phyloP scores from a whole-genome alignment of 2,797 vertebrate genomes.

The Urocyon cinereoargenteus region DNA sequence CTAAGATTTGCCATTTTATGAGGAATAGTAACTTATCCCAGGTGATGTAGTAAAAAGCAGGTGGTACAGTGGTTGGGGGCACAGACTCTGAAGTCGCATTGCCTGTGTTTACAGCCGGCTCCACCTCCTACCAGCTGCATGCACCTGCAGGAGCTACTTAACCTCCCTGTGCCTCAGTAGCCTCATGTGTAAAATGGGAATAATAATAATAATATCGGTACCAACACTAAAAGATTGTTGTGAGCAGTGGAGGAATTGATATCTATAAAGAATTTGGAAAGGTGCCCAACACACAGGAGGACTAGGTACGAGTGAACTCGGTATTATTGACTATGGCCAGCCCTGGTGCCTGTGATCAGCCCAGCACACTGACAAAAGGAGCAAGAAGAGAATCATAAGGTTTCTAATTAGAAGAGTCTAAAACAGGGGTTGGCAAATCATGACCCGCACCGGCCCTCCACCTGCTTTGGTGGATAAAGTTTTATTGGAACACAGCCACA shows the following conservation, averaged over 20 bases:
- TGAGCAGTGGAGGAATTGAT: neutral
- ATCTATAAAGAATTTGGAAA: neutral
- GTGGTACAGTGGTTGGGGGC: neutral
- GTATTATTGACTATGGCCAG: neutral
- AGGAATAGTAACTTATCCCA: neutral
- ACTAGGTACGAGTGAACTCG: neutral
- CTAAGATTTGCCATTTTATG: neutral
- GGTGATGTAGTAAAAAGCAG: neutral
- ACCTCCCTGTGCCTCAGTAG: neutral
- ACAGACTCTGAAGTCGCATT: neutral
- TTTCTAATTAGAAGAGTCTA: neutral
- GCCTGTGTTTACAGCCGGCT: neutral
- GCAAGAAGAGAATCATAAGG: neutral
- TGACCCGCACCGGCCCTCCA: neutral
- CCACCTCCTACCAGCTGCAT: neutral
- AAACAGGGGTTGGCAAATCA: neutral
- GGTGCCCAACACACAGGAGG: neutral
- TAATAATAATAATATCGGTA: neutral
- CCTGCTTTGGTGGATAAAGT: neutral
- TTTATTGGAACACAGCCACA: neutral
- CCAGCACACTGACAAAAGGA: neutral
- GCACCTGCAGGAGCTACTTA: neutral
- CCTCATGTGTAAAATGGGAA: neutral
- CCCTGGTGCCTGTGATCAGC: neutral
- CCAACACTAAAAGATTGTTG: neutral